Evolutionary conservation across 1,140 invertebrate genomes (phyloP), one percentile per base, ranked within the genome.

Genomic region (Saccostrea glomerata): DNA sequence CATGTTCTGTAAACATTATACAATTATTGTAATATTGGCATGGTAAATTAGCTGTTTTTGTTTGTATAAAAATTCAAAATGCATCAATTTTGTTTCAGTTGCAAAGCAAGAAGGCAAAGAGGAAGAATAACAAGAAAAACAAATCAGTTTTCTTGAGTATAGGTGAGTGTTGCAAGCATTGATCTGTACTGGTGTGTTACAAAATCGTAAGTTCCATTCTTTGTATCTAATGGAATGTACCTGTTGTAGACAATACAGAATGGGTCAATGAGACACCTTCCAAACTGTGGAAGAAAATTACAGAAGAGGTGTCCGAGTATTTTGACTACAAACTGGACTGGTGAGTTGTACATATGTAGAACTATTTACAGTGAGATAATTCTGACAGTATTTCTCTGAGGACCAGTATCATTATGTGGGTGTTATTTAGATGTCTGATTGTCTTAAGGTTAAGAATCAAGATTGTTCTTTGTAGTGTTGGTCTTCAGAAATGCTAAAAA

Each of bases 231-330:
- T 20, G 4, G 20, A 12, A 12, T 56, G 87, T 86, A 23, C 40
- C 85, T 70, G 17, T 88, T 91, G 84, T 94, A 92, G 96, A 97
- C 91, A 96, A 96, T 90, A 96, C 96, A 88, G 98, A 99, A 93
- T 99, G 98, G 98, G 97, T 97, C 5, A 96, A 96, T 87, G 95
- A 99, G 82, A 98, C 97, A 17, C 97, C 98, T 0, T 97, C 97
- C 93, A 96, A 96, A 20, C 95, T 99, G 25, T 99, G 98, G 97
- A 96, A 97, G 89, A 98, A 98, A 95, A 97, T 99, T 66, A 97
- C 97, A 92, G 96, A 96, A 58, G 98, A 99, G 95, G 95, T 98
- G 2, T 97, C 97, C 93, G 95, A 95, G 13, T 97, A 97, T 92
- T 99, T 98, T 96, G 98, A 98, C 88, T 99, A 97, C 96, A 97